Conservation (phyloP, 2,888 invertebrate species). For the Lycophotia porphyrea region DNA sequence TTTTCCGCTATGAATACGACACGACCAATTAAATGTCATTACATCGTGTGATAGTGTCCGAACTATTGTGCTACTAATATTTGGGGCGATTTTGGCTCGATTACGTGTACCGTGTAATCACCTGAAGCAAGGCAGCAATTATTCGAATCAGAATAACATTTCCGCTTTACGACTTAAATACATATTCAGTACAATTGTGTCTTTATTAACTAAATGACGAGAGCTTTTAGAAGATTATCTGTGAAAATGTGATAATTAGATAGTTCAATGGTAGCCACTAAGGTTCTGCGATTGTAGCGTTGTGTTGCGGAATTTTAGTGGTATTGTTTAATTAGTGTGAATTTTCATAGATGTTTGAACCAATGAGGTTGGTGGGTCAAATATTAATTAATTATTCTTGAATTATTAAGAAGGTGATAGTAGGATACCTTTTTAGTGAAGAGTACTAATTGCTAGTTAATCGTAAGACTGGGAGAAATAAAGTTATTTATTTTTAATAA, state of each 20-base stretch:
- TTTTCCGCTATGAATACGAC: constrained; percentile 72
- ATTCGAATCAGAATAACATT: constrained; percentile 71
- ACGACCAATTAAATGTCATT: constrained; percentile 80
- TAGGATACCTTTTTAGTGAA: background rate
- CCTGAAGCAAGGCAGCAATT: constrained; percentile 71
- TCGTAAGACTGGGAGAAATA: background rate
- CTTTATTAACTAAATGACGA: constrained; percentile 58
- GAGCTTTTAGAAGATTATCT: constrained; percentile 57
- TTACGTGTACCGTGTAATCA: constrained; percentile 76
- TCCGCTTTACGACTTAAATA: constrained; percentile 67
- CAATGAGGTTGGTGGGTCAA: constrained; percentile 22
- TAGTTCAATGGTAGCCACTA: constrained; percentile 10
- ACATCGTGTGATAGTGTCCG: constrained; percentile 72
- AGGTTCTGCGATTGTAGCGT: background rate
- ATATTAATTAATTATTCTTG: constrained; percentile 20
- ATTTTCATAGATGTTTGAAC: constrained; percentile 13
- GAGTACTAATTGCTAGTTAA: background rate
- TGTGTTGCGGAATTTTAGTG: constrained; percentile 19
- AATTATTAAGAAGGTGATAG: constrained; percentile 7
- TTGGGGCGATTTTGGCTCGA: constrained; percentile 70
- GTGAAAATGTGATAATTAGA: constrained; percentile 48
- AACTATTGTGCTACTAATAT: constrained; percentile 73
- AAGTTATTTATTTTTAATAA: background rate
- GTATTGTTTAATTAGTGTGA: constrained; percentile 31
- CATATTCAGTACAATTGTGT: constrained; percentile 62